Evolutionary conservation across 2,888 invertebrate species (phyloP).

Genomic region (Lasius fuliginosus): DNA sequence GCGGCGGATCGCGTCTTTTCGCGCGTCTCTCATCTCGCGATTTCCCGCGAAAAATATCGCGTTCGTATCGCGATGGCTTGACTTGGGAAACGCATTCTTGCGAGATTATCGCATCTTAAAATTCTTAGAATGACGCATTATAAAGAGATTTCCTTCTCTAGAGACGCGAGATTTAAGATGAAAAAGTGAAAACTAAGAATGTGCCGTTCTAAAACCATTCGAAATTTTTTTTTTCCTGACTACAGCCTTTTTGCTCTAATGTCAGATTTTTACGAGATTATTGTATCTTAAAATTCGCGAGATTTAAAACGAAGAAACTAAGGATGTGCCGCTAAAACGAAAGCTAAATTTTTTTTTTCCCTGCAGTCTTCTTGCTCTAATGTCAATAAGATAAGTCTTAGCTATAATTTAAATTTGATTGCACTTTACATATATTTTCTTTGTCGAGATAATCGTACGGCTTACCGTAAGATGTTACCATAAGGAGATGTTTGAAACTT

Average conservation of each 20-base stretch:
- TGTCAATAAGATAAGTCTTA: not conserved
- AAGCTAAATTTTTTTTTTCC: not conserved
- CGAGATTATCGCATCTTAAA: not conserved
- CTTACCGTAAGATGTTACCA: not conserved
- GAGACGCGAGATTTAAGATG: not conserved
- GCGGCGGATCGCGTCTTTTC: conserved; percentile 63
- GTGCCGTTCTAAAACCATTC: not conserved
- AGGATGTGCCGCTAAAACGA: not conserved
- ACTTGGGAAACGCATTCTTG: not conserved
- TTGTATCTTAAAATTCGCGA: not conserved
- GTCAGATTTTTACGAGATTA: not conserved
- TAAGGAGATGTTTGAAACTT: conserved; percentile 8
- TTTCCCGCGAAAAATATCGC: conserved; percentile 67
- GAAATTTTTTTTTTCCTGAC: not conserved
- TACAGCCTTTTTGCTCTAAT: not conserved
- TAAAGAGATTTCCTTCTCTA: no score
- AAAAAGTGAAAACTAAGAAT: not conserved
- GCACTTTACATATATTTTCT: not conserved
- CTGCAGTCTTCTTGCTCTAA: not conserved
- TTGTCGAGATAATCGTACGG: not conserved
- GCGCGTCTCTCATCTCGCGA: conserved; percentile 49
- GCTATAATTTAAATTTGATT: not conserved
- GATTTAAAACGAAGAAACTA: not conserved
- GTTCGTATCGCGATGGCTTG: not conserved
- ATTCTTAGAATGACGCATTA: not conserved